A percentile compares a stretch with the other conserved stretches of the same genome.
These are phyloP conservation scores for Seriola quinqueradiata DNA, from an alignment of 2,113 vertebrate genomes.

Conservation along the genomic window DNA sequence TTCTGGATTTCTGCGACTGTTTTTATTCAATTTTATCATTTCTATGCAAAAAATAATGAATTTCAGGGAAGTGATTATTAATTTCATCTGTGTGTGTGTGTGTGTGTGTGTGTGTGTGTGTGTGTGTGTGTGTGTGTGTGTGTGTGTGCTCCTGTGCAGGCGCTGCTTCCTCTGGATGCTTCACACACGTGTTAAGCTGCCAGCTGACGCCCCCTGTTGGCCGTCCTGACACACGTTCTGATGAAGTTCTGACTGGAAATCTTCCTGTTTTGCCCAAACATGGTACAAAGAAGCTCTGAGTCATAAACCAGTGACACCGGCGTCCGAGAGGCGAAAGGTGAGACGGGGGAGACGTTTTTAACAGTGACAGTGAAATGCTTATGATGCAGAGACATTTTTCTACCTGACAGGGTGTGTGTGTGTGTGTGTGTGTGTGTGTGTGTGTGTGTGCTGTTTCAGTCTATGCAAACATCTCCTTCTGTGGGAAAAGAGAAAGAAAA, in stretches of 20 bases:
- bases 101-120: no score
- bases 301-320: neutral
- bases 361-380: neutral
- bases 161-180: no score
- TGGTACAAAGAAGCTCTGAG: conserved; percentile 33
- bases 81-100: no score
- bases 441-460: neutral
- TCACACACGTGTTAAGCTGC: conserved; percentile 18
- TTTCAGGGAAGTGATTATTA: no score
- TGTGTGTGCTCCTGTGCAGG: no score
- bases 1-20: no score
- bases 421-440: neutral
- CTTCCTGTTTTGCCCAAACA: conserved; percentile 20
- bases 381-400: conserved; percentile 1
- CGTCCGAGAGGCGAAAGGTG: conserved; percentile 8
- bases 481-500: neutral
- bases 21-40: no score
- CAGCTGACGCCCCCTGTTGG: conserved; percentile 78
- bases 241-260: neutral
- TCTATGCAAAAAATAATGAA: no score
- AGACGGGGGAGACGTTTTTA: neutral
- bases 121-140: no score
- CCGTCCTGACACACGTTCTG: neutral
- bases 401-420: conserved; percentile 2
- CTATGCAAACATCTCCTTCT: neutral